These are phyloP conservation scores for Mohoua ochrocephala DNA, from an alignment of 2,113 vertebrate genomes.

Conservation along the genomic window DNA sequence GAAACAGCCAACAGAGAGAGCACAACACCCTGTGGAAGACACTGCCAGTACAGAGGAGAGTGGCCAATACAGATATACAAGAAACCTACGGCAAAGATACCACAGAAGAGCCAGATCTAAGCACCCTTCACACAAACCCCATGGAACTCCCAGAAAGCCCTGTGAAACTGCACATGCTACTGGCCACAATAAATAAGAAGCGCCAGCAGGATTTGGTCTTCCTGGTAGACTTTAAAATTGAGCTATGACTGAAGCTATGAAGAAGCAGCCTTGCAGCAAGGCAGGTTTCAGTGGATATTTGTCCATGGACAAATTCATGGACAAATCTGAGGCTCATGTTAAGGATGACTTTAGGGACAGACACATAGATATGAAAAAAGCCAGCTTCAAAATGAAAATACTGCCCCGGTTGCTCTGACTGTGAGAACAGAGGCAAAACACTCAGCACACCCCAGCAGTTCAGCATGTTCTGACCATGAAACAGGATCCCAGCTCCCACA, in stretches of 20 bases:
- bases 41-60: background rate
- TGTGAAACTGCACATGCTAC: background rate
- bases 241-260: background rate
- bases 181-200: background rate
- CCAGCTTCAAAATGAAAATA: background rate
- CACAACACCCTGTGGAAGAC: background rate
- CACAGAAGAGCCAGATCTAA: background rate
- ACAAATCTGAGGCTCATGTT: rapidly evolving
- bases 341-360: background rate
- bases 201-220: background rate
- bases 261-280: background rate
- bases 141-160: background rate
- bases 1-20: background rate
- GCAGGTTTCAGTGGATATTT: background rate
- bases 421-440: background rate
- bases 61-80: rapidly evolving
- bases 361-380: background rate
- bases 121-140: background rate
- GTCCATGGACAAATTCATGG: too few species aligned
- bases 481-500: background rate
- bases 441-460: background rate
- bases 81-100: background rate
- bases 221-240: background rate
- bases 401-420: background rate
- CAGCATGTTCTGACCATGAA: background rate